These are phyloP conservation scores for Hypsibius dujardini DNA, from an alignment of 1,140 invertebrate genomes.

Conservation along the genomic window DNA sequence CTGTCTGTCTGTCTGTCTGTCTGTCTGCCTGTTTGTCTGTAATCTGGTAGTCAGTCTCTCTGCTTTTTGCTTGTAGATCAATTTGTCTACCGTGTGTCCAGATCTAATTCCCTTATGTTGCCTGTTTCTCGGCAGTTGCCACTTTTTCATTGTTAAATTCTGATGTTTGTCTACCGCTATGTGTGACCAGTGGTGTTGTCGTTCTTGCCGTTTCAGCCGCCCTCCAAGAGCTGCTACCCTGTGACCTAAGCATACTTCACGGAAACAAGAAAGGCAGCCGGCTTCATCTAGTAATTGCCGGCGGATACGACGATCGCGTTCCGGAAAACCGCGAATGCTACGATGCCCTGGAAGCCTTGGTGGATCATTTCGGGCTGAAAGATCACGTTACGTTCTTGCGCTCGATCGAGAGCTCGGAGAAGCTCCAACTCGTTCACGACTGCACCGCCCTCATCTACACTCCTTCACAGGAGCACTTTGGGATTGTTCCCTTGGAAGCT, in stretches of 20 bases:
- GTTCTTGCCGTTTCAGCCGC: slow-evolving; percentile 25
- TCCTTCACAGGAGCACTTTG: slow-evolving; percentile 92
- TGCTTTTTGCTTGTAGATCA: slow-evolving; percentile 9
- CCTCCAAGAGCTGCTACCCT: slow-evolving; percentile 24
- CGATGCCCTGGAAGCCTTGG: slow-evolving; percentile 50
- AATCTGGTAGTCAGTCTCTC: background rate
- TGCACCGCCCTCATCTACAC: slow-evolving; percentile 75
- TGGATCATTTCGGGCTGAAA: slow-evolving; percentile 45
- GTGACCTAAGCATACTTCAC: slow-evolving; percentile 19
- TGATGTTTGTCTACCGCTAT: no score
- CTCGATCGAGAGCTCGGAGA: slow-evolving; percentile 65
- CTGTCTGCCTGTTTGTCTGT: no score
- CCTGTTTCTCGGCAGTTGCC: no score
- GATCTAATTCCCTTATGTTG: no score
- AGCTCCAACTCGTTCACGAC: slow-evolving; percentile 54
- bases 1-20: no score
- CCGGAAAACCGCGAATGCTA: slow-evolving; percentile 75
- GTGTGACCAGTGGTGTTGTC: no score
- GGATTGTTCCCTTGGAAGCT: slow-evolving; percentile 95
- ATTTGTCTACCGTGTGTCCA: no score
- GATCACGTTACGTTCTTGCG: slow-evolving; percentile 63
- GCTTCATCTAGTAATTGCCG: slow-evolving; percentile 75
- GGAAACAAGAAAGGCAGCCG: slow-evolving; percentile 38
- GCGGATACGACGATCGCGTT: slow-evolving; percentile 81
- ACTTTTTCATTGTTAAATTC: no score